phyloP scores from a whole-genome alignment of 2,113 vertebrate species.

The Carlito syrichta region DNA sequence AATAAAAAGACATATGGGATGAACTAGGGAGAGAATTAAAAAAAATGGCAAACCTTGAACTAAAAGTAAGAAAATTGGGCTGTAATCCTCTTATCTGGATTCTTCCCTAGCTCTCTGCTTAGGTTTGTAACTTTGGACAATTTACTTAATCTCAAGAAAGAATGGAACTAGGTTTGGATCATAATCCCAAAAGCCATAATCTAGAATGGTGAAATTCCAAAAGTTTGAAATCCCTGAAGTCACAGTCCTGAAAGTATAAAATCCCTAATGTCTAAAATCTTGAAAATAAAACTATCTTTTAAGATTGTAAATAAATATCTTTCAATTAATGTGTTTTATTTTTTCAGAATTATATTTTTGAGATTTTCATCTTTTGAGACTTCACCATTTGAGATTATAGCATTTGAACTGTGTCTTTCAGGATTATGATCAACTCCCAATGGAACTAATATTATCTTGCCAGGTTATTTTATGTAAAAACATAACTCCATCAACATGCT shows the following conservation, averaged over 20 bases:
- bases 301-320: neutral
- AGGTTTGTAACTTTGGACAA: neutral
- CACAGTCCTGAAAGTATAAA: neutral
- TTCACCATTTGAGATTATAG: neutral
- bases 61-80: neutral
- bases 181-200: neutral
- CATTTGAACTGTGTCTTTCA: neutral
- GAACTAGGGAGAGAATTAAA: neutral
- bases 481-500: neutral
- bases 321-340: neutral
- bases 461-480: neutral
- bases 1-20: neutral
- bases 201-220: neutral
- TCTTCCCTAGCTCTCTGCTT: neutral
- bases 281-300: neutral
- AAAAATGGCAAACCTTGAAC: neutral
- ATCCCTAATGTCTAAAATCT: neutral
- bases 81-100: neutral
- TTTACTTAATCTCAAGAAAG: neutral
- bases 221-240: neutral
- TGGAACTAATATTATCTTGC: neutral
- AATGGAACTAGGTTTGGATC: neutral
- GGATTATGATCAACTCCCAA: neutral
- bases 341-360: neutral
- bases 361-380: neutral